Base-by-base conservation (phyloP, 37 sponge, comb jelly and placozoan species). In the Crambe crambe region DNA sequence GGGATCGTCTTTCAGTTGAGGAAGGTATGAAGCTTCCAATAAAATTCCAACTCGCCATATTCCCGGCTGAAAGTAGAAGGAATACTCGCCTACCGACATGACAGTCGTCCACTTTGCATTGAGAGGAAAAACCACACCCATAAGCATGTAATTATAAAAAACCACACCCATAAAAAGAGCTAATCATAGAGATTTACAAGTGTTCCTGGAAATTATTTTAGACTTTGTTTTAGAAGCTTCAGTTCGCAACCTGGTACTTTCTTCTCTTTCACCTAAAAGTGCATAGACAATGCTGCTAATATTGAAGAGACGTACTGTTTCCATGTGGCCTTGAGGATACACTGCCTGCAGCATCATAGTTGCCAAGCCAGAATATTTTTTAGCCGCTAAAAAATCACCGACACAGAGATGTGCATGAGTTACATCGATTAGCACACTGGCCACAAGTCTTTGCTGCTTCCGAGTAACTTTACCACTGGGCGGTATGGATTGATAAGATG, bases 361-460 rank as follows among this genome's bases (percentile, higher is more conserved):
- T 1, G 86, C 84, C 60, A 88, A 29, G 1, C 89, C 93, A 22
- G 92, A 43, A 39, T 93, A 79, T 66, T 86, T 88, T 77, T 85
- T 88, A 0, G 93, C 90, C 41, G 37, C 32, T 37, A 56, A n/a
- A 47, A 89, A 17, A 31, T 88, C 69, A 6, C 95, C 95, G 12
- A 75, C 6, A 26, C 38, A 42, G 4, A 95, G 72, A 51, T 92
- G 81, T 6, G 84, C 80, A 47, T 82, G 90, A 37, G 87, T 80
- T 21, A 95, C 68, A 72, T 95, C 94, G 37, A 73, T 89, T 67
- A 95, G 69, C 37, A 73, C 58, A 63, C 60, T 86, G 36, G 90
- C 73, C 12, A 87, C 72, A 20, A 83, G 83, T 31, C 35, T 73
- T n/a, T 60, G 66, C 56, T 89, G 89, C 31, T 47, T 40, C 22